These are phyloP conservation scores for Pharmacophagus antenor DNA, from an alignment of 2,888 invertebrate genomes.

Conservation along the genomic window DNA sequence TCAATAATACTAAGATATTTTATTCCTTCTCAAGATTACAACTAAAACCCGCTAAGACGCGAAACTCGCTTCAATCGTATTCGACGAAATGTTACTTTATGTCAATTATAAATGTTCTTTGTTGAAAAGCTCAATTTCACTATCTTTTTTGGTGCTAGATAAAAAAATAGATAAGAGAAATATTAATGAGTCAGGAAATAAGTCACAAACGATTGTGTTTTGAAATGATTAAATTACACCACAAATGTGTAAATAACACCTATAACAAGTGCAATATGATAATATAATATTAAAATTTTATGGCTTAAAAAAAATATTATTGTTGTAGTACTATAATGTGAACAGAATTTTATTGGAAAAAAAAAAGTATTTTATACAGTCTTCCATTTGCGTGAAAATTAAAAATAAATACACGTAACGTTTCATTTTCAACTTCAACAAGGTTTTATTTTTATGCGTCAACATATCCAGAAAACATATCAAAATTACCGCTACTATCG, in stretches of 20 bases:
- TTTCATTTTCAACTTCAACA: background rate
- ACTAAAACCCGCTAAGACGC: background rate
- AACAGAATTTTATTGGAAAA: background rate
- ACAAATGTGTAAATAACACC: too few species aligned
- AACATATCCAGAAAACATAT: constrained; percentile 30
- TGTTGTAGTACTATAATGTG: background rate
- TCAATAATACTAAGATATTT: background rate
- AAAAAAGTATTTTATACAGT: background rate
- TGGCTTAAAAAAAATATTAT: background rate
- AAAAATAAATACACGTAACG: background rate
- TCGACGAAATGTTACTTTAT: background rate
- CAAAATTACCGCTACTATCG: constrained; percentile 9
- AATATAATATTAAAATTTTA: background rate
- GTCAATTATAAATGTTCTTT: background rate
- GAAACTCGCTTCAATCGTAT: background rate
- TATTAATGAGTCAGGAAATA: too few species aligned
- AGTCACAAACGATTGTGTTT: too few species aligned
- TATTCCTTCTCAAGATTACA: background rate
- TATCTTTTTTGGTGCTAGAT: background rate
- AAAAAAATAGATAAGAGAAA: too few species aligned
- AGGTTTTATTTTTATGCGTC: constrained; percentile 7
- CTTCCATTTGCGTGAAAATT: constrained; percentile 5
- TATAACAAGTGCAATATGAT: background rate
- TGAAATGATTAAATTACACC: too few species aligned
- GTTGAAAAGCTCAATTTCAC: background rate